Conservation (phyloP, 2,888 invertebrate species). For the Rhaphigaster nebulosa region DNA sequence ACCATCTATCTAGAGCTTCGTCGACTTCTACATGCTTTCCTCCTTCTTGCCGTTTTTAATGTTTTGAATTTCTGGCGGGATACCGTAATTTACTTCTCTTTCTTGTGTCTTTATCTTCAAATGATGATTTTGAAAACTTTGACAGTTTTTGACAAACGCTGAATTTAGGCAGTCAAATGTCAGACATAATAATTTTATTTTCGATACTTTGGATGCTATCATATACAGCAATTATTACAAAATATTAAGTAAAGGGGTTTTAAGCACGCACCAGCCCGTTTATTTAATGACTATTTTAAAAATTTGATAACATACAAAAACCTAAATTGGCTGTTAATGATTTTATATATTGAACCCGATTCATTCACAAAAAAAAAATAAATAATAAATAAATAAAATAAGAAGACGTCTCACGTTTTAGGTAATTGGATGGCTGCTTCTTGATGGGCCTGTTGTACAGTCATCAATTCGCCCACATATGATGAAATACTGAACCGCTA, state of each 20-base stretch:
- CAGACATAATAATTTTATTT: background rate
- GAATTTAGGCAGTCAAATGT: background rate
- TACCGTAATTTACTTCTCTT: background rate
- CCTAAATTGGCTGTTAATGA: background rate
- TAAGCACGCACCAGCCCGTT: background rate
- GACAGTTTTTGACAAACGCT: background rate
- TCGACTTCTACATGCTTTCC: background rate
- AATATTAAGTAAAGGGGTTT: background rate
- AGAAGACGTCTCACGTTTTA: background rate
- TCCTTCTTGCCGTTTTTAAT: background rate
- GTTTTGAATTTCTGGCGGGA: background rate
- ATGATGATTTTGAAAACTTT: background rate
- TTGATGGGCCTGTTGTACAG: background rate
- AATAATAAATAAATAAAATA: background rate
- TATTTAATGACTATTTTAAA: background rate
- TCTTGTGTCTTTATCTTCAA: background rate
- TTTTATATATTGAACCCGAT: background rate
- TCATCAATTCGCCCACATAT: background rate
- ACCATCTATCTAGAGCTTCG: background rate
- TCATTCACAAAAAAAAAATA: background rate
- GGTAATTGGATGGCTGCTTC: background rate
- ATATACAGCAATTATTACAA: background rate
- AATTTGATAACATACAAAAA: background rate
- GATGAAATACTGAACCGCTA: conserved; percentile 11
- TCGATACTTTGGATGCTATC: background rate